Percentiles rank a stretch among this genome's conserved stretches.
phyloP scores from a whole-genome alignment of 2,113 vertebrate species.

The Tichodroma muraria region DNA sequence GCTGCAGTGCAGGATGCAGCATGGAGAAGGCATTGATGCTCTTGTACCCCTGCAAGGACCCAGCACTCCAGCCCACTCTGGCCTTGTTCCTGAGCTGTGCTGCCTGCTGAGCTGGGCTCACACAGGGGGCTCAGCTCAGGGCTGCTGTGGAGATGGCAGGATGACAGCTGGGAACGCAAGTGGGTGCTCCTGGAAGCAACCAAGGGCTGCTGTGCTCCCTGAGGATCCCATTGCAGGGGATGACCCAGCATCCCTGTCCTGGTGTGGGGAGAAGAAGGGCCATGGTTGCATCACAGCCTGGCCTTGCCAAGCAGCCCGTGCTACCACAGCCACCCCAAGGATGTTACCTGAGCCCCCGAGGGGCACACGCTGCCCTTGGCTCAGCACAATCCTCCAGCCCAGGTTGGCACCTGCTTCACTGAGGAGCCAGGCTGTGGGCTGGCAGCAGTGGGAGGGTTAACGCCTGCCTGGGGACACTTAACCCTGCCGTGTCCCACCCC shows the following conservation, averaged over 20 bases:
- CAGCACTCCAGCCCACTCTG: neutral
- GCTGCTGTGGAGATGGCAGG: neutral
- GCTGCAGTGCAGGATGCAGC: neutral
- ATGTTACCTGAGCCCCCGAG: neutral
- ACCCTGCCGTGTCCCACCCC: slow-evolving; percentile 46
- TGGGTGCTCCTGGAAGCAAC: neutral
- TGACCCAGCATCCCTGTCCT: neutral
- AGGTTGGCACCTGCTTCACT: neutral
- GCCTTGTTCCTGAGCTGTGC: neutral
- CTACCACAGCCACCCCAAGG: neutral
- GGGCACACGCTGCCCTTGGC: neutral
- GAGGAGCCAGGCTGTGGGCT: neutral
- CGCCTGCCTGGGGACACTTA: neutral
- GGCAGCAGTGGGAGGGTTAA: slow-evolving; percentile 43
- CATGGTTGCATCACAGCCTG: neutral
- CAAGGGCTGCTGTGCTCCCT: neutral
- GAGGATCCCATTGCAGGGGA: neutral
- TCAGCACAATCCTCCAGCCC: neutral
- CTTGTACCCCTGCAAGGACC: neutral
- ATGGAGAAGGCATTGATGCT: neutral
- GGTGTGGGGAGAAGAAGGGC: rapidly evolving
- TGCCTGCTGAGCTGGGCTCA: neutral
- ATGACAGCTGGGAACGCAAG: neutral
- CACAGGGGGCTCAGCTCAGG: neutral
- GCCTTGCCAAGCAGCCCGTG: neutral